phyloP scores from a whole-genome alignment of 2,797 vertebrate species.

The Falco naumanni region DNA sequence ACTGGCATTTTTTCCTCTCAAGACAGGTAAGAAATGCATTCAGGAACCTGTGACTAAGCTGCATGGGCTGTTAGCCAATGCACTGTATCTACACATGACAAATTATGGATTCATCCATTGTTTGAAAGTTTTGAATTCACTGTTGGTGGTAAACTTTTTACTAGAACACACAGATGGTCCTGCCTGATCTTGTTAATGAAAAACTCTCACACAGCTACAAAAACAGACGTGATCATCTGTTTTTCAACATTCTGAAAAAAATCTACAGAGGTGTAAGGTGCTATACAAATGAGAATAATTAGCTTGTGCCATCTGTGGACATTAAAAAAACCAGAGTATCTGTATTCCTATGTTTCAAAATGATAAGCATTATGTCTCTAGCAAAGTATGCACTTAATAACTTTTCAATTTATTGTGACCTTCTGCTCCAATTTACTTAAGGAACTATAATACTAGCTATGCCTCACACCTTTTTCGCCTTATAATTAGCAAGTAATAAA shows the following conservation, averaged over 20 bases:
- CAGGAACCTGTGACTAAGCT: slow-evolving; percentile 40
- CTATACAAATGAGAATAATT: slow-evolving; percentile 80
- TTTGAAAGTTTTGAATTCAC: slow-evolving; percentile 72
- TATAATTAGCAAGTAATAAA: slow-evolving; percentile 70
- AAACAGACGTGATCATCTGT: slow-evolving; percentile 86
- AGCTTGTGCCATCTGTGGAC: slow-evolving; percentile 83
- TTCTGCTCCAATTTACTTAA: slow-evolving; percentile 65
- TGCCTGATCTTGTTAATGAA: slow-evolving; percentile 88
- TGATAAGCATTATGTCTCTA: slow-evolving; percentile 54
- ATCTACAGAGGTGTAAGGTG: slow-evolving; percentile 76
- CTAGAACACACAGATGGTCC: slow-evolving; percentile 83
- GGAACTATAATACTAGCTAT: slow-evolving; percentile 33
- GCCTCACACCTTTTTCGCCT: slow-evolving; percentile 59
- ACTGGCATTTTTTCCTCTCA: not conserved
- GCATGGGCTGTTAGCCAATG: slow-evolving; percentile 23
- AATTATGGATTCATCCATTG: slow-evolving; percentile 40
- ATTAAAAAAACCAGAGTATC: slow-evolving; percentile 55
- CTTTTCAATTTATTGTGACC: slow-evolving; percentile 67
- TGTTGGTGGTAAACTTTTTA: slow-evolving; percentile 82
- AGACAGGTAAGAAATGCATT: not conserved
- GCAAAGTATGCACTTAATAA: slow-evolving; percentile 56
- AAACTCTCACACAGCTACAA: slow-evolving; percentile 81
- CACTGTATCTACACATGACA: slow-evolving; percentile 3
- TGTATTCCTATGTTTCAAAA: slow-evolving; percentile 43
- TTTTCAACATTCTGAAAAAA: slow-evolving; percentile 79